phyloP scores from a whole-genome alignment of 2,797 vertebrate genomes.

The Nannoperca australis region DNA sequence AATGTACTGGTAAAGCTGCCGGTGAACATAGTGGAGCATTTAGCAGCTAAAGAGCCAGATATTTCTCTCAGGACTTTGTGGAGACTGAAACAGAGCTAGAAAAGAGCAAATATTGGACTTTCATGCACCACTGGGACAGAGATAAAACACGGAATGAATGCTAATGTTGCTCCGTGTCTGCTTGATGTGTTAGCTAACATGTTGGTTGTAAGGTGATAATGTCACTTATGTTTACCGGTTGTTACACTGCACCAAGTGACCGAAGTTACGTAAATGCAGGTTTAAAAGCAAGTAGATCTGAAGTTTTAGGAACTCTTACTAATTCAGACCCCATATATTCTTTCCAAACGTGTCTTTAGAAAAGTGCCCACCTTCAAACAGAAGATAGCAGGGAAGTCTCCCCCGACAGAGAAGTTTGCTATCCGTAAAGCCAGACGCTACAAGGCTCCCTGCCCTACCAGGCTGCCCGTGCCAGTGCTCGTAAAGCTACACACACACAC shows the following conservation, averaged over 20 bases:
- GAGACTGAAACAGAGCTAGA: not conserved
- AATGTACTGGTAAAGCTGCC: not conserved
- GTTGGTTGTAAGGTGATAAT: not conserved
- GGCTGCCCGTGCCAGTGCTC: slow-evolving; percentile 87
- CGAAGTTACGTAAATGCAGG: not conserved
- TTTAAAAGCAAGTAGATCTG: not conserved
- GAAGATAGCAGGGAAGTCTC: slow-evolving; percentile 92
- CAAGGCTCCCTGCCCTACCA: slow-evolving; percentile 73
- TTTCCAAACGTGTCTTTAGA: slow-evolving; percentile 61
- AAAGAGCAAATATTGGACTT: not conserved
- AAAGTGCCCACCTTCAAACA: slow-evolving; percentile 87
- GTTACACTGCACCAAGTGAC: not conserved
- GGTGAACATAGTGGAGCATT: not conserved
- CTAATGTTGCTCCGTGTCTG: not conserved
- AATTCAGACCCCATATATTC: not conserved
- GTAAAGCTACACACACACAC: slow-evolving; percentile 69
- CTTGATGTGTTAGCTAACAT: not conserved
- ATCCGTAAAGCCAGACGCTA: slow-evolving; percentile 90
- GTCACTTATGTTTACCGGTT: not conserved
- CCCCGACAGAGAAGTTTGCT: slow-evolving; percentile 91
- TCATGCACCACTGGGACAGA: not conserved
- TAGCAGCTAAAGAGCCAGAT: not conserved
- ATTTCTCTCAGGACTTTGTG: not conserved
- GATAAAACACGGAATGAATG: not conserved
- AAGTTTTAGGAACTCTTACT: not conserved